A percentile compares a stretch with the other conserved stretches of the same genome.
These are phyloP conservation scores for Drosophila tripunctata DNA, from an alignment of 2,888 invertebrate species.

Conservation along the genomic window DNA sequence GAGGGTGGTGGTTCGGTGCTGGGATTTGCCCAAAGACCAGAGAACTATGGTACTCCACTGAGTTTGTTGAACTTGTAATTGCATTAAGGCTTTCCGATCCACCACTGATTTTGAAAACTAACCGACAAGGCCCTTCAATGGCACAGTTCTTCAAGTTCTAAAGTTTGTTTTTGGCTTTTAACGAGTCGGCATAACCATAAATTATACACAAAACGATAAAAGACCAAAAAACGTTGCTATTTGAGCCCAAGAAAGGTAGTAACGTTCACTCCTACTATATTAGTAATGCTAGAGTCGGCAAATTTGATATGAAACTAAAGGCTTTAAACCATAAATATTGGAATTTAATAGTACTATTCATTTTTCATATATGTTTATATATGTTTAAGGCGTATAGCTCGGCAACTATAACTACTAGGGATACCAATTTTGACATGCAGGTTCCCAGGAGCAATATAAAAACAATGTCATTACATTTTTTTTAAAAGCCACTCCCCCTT, in stretches of 20 bases:
- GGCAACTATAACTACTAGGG: no score
- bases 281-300: not conserved
- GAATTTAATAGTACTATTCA: no score
- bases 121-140: not conserved
- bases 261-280: no score
- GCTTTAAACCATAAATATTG: no score
- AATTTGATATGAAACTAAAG: not conserved
- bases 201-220: not conserved
- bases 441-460: no score
- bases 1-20: not conserved
- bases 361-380: no score
- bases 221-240: not conserved
- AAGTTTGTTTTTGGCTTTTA: not conserved
- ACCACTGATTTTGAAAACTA: constrained; percentile 8
- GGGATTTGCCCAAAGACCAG: not conserved
- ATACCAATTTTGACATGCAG: no score
- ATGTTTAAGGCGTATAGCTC: no score
- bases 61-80: constrained; percentile 29
- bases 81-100: not conserved
- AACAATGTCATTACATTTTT: no score
- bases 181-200: not conserved
- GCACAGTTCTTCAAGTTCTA: constrained; percentile 6
- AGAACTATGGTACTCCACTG: constrained; percentile 2
- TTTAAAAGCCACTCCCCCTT: no score
- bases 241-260: no score